A percentile compares a stretch with the other conserved stretches of the same genome.
phyloP scores from a whole-genome alignment of 2,113 vertebrate species.

The Mastomys natalensis region DNA sequence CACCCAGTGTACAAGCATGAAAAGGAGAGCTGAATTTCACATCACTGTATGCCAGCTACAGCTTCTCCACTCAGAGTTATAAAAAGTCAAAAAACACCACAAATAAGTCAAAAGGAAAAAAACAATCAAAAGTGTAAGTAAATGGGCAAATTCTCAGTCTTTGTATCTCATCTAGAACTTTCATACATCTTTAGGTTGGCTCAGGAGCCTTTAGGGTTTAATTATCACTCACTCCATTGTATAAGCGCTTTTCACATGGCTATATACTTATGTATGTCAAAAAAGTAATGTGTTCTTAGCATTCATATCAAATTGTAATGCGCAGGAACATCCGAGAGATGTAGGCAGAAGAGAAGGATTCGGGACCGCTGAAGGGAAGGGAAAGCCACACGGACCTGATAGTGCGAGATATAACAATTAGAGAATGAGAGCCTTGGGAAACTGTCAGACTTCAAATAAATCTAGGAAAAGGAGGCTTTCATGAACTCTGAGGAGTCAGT shows the following conservation, averaged over 20 bases:
- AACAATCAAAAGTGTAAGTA: background rate
- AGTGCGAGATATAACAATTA: background rate
- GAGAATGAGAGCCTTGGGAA: background rate
- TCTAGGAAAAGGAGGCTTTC: background rate
- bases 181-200: background rate
- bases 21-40: background rate
- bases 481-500: background rate
- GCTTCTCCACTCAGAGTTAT: constrained; percentile 2
- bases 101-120: background rate
- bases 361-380: background rate
- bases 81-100: background rate
- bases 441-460: background rate
- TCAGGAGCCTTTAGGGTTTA: constrained; percentile 13
- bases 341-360: background rate
- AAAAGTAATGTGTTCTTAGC: background rate
- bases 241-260: background rate
- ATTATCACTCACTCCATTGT: background rate
- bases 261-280: background rate
- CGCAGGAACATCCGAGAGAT: background rate
- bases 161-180: background rate
- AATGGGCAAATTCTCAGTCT: background rate
- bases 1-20: background rate
- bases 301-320: background rate
- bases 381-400: background rate
- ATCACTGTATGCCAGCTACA: background rate